Base-by-base conservation (phyloP, 2,113 vertebrate genomes). In the Conger conger region DNA sequence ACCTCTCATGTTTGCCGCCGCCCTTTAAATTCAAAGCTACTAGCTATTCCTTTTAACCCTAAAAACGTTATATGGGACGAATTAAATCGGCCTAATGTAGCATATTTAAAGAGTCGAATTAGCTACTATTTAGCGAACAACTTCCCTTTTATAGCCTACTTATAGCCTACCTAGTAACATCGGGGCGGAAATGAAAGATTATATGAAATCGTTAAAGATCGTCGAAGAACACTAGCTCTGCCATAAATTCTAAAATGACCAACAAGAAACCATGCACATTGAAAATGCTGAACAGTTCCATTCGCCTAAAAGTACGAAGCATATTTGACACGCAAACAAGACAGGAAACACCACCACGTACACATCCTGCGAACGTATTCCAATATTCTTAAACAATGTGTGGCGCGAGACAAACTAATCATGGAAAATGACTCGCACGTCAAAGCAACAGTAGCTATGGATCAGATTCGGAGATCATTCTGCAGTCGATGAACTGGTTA, bases 1-100 rank as follows among this genome's bases (percentile, higher is more conserved):
- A 15, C 16, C 50, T 53, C 45, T 84, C 89, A 85, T 83, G 73
- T 86, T 88, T 81, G 95, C 93, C 94, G 93, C 95, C 94, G 95
- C 94, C 95, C 94, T 94, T 91, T 76, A 79, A 60, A 82, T 54
- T 3, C 23, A 63, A 63, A 63, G 18, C 57, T 63, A 4, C 4
- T n/a, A n/a, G n/a, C n/a, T 27, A 63, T 27, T 63, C 57, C 18
- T 63, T 63, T 63, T 63, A 63, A 63, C 23, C 3, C 57, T 4
- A 3, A 63, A 3, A 63, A 63, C 27, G 57, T 63, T 5, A 20
- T 5, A 63, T 23, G 57, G 18, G 23, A 63, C 57, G 27, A 18
- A 63, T 0, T 18, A 63, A 23, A 57, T 57, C n/a, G n/a, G n/a
- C n/a, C n/a, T 16, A 20, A 63, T 63, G 23, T 63, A 23, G 45